These are phyloP conservation scores for Odontocerum albicorne DNA, from an alignment of 2,888 invertebrate genomes.

Conservation along the genomic window DNA sequence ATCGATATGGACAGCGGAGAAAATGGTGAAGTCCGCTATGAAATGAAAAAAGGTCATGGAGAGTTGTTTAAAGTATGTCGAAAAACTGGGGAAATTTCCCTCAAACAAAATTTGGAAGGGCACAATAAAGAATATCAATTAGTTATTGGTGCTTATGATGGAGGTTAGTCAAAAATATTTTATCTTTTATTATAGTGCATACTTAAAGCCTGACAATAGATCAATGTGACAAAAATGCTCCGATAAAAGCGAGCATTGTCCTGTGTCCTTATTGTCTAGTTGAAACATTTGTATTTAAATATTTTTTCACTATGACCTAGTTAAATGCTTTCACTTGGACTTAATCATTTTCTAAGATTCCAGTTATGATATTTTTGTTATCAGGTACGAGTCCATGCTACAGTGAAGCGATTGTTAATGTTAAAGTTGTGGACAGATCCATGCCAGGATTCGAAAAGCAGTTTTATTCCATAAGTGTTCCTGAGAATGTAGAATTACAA, in stretches of 20 bases:
- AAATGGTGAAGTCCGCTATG: constrained; percentile 90
- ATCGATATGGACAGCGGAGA: constrained; percentile 87
- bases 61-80: constrained; percentile 87
- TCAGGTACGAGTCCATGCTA: constrained; percentile 71
- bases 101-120: constrained; percentile 80
- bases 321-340: too few species aligned
- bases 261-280: too few species aligned
- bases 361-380: constrained; percentile 34
- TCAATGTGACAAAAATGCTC: too few species aligned
- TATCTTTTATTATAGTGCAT: too few species aligned
- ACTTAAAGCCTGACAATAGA: too few species aligned
- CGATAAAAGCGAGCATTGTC: too few species aligned
- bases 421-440: constrained; percentile 82
- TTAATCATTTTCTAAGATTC: too few species aligned
- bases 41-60: constrained; percentile 88
- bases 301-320: too few species aligned
- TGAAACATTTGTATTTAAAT: too few species aligned
- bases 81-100: constrained; percentile 80
- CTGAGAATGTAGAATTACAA: constrained; percentile 80
- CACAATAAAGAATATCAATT: constrained; percentile 80
- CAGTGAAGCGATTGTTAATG: constrained; percentile 72
- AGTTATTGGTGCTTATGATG: constrained; percentile 85
- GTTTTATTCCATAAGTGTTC: constrained; percentile 77
- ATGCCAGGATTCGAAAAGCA: constrained; percentile 94
- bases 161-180: too few species aligned